These are phyloP conservation scores for Petrocephalus sullivani DNA, from an alignment of 2,797 vertebrate species.

Conservation along the genomic window DNA sequence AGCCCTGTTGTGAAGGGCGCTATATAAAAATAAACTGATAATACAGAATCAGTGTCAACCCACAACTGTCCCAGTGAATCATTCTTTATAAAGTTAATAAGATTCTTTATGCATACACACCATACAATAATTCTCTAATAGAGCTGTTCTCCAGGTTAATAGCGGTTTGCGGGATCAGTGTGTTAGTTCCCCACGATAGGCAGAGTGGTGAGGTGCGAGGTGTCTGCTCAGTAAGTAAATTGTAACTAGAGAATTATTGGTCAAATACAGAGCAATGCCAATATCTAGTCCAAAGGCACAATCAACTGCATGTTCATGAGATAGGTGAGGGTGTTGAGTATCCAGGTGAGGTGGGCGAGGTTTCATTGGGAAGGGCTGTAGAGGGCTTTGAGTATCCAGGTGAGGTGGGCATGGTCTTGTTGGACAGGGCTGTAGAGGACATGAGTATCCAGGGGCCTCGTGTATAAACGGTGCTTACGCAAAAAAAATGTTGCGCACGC, in stretches of 20 bases:
- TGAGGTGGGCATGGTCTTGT: neutral
- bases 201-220: neutral
- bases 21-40: neutral
- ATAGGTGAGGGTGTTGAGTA: neutral
- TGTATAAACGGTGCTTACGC: too few relatives aligned
- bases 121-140: neutral
- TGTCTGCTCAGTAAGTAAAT: neutral
- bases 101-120: neutral
- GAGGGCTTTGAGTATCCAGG: neutral
- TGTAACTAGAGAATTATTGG: neutral
- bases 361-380: too few relatives aligned
- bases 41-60: neutral
- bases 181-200: neutral
- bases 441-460: neutral
- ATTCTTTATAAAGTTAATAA: neutral
- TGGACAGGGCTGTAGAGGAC: neutral
- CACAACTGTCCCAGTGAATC: neutral
- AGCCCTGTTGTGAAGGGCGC: too few relatives aligned
- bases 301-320: neutral
- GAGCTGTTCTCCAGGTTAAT: neutral
- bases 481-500: too few relatives aligned
- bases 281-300: neutral
- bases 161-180: neutral
- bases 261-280: neutral
- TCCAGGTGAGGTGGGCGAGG: too few relatives aligned